These are phyloP conservation scores for Lophura nycthemera DNA, from an alignment of 2,113 vertebrate species.

Conservation along the genomic window DNA sequence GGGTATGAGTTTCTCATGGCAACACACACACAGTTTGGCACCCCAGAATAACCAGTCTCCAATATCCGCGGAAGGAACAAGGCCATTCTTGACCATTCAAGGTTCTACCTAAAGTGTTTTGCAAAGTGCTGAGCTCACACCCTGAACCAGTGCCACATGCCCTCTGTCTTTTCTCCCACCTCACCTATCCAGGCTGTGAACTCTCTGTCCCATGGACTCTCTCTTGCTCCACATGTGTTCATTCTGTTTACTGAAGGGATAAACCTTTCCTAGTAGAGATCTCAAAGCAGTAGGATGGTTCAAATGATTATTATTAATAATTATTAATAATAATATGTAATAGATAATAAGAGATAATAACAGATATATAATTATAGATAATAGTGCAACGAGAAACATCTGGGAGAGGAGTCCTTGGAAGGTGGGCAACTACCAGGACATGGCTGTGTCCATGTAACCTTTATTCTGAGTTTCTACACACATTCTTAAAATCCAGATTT, in stretches of 20 bases:
- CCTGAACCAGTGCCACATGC: not conserved
- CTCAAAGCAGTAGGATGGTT: not conserved
- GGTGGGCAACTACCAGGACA: not conserved
- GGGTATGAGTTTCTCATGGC: not conserved
- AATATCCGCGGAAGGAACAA: no score
- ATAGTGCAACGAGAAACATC: not conserved
- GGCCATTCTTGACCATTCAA: not conserved
- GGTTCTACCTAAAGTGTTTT: not conserved
- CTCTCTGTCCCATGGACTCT: not conserved
- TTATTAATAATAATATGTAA: not conserved
- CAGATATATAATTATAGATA: not conserved
- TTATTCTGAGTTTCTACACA: not conserved
- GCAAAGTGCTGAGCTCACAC: not conserved
- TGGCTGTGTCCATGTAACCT: not conserved
- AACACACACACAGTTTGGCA: not conserved
- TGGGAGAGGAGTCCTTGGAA: not conserved
- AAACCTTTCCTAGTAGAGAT: not conserved
- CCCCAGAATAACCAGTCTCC: not conserved
- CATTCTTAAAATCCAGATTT: not conserved
- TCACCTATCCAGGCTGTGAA: not conserved
- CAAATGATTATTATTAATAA: not conserved
- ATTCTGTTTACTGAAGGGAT: not conserved
- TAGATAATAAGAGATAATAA: not conserved
- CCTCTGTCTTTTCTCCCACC: not conserved
- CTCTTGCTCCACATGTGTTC: not conserved